phyloP scores from a whole-genome alignment of 2,888 invertebrate species.

The Tetheella fluctuosa region DNA sequence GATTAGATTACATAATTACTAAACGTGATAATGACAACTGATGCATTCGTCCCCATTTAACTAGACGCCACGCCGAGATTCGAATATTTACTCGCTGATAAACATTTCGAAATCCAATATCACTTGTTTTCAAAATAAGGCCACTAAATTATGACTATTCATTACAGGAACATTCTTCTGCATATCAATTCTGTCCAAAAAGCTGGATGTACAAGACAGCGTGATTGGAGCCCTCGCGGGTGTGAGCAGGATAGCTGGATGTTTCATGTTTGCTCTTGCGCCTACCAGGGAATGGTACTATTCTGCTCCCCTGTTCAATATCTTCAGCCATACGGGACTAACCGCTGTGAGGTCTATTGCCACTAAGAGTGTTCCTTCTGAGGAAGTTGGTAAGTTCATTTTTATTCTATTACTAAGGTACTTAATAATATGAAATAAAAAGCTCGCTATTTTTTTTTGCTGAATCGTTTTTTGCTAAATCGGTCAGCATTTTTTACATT shows the following conservation, averaged over 20 bases:
- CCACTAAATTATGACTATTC: background rate
- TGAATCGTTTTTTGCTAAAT: too few species aligned
- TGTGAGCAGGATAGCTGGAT: constrained; percentile 80
- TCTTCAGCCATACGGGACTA: constrained; percentile 81
- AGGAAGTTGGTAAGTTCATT: constrained; percentile 78
- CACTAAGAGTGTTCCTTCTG: constrained; percentile 80
- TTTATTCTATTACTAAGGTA: background rate
- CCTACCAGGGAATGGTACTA: constrained; percentile 76
- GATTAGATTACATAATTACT: too few species aligned
- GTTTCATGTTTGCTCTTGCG: constrained; percentile 80
- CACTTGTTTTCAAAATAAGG: background rate
- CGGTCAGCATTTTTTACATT: too few species aligned
- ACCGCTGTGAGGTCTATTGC: constrained; percentile 84
- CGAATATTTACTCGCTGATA: too few species aligned
- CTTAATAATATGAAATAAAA: too few species aligned
- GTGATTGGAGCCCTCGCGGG: constrained; percentile 77
- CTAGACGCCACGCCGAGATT: too few species aligned
- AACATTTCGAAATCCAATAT: too few species aligned
- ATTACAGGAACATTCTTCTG: constrained; percentile 76
- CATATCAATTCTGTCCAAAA: constrained; percentile 74
- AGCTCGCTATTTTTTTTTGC: too few species aligned
- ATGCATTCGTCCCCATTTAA: too few species aligned
- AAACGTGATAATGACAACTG: too few species aligned
- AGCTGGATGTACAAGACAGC: constrained; percentile 74
- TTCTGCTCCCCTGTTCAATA: constrained; percentile 76